phyloP scores from a whole-genome alignment of 1,140 invertebrate genomes.

The Melanaphis sacchari region DNA sequence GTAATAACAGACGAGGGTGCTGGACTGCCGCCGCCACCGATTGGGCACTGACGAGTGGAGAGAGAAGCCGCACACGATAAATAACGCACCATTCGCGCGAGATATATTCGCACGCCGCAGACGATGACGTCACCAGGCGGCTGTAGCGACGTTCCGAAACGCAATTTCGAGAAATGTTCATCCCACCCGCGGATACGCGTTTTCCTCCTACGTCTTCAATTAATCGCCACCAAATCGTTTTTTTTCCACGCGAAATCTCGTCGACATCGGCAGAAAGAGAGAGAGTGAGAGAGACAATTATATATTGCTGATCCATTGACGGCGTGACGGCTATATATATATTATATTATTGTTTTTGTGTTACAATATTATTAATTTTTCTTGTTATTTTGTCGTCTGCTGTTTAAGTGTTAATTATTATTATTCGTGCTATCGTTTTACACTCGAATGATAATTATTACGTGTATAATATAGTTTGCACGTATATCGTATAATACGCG shows the following conservation, averaged over 20 bases:
- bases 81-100: not conserved
- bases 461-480: not conserved
- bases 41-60: not conserved
- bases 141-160: not conserved
- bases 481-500: not conserved
- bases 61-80: not conserved
- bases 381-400: not conserved
- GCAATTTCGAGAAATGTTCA: not conserved
- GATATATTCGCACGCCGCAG: not conserved
- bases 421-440: not conserved
- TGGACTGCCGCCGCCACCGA: not conserved
- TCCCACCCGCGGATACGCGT: not conserved
- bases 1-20: not conserved
- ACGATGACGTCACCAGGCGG: constrained; percentile 23
- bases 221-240: not conserved
- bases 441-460: not conserved
- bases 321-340: not conserved
- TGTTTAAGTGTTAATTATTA: not conserved
- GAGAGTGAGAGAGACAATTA: too few species aligned
- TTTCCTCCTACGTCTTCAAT: not conserved
- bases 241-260: not conserved
- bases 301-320: not conserved
- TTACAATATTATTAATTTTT: not conserved
- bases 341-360: not conserved
- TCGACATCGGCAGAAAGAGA: not conserved